phyloP scores from a whole-genome alignment of 2,888 invertebrate genomes.

The Molorchus minor region DNA sequence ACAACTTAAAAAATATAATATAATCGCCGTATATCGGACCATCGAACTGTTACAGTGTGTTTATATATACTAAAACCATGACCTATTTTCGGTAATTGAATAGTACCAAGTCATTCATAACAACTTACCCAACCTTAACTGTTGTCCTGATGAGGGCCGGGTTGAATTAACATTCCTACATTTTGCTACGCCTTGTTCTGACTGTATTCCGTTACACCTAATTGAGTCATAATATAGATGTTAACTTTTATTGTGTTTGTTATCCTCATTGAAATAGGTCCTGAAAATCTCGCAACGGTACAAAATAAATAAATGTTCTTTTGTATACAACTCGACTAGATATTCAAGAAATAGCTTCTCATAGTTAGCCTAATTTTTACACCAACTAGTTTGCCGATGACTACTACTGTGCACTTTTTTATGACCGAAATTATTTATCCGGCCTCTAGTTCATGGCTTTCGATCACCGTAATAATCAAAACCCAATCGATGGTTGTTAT shows the following conservation, averaged over 20 bases:
- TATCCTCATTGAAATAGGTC: background rate
- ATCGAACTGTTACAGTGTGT: no score
- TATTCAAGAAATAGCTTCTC: background rate
- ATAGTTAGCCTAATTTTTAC: background rate
- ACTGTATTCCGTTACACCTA: background rate
- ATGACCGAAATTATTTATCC: background rate
- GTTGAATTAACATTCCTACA: no score
- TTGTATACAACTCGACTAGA: background rate
- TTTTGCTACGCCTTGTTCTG: no score
- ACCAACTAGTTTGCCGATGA: background rate
- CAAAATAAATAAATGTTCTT: background rate
- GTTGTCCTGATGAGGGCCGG: no score
- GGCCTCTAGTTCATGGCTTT: background rate
- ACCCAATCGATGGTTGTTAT: constrained; percentile 3
- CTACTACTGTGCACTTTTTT: background rate
- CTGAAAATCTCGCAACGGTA: background rate
- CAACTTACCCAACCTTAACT: no score
- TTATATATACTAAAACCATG: no score
- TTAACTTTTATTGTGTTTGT: no score
- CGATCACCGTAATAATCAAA: background rate
- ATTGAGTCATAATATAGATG: background rate
- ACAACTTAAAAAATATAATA: no score
- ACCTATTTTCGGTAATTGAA: no score
- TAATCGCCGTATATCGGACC: no score
- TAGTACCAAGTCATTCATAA: no score